Evolutionary conservation across 2,797 vertebrate species (phyloP).

Genomic region (Mallotus villosus): DNA sequence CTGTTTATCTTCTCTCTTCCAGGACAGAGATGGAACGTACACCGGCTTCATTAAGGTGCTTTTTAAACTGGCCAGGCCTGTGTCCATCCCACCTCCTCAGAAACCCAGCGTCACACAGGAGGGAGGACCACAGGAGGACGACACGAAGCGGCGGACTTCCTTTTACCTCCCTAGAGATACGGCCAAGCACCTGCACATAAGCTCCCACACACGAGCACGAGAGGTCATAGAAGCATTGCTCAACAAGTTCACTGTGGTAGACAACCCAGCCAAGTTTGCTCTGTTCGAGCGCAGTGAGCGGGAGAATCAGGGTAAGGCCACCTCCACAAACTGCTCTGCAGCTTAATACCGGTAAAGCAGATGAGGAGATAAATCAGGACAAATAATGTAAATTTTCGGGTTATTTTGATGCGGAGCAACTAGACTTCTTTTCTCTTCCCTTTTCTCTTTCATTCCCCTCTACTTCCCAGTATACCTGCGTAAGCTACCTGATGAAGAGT

Average conservation of each 20-base stretch:
- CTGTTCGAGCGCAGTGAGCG: constrained; percentile 89
- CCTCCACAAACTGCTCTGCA: not conserved
- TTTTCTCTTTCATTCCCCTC: not conserved
- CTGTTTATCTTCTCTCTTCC: constrained; percentile 18
- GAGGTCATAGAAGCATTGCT: constrained; percentile 95
- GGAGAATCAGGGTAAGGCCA: constrained; percentile 83
- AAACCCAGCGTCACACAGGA: constrained; percentile 69
- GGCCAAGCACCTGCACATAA: constrained; percentile 91
- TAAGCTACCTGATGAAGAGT: constrained; percentile 85
- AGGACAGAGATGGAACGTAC: constrained; percentile 93
- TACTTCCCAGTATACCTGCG: constrained; percentile 79
- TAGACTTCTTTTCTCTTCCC: not conserved
- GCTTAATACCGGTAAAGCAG: not conserved
- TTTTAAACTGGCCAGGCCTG: constrained; percentile 87
- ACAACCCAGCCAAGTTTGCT: constrained; percentile 94
- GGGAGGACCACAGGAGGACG: constrained; percentile 55
- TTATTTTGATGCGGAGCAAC: not conserved
- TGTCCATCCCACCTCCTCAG: constrained; percentile 84
- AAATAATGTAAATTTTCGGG: not conserved
- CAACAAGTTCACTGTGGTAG: constrained; percentile 92
- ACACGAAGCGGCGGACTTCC: constrained; percentile 84
- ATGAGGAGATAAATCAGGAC: not conserved
- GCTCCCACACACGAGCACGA: constrained; percentile 83
- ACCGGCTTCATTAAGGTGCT: constrained; percentile 97
- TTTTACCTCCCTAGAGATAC: constrained; percentile 97